These are phyloP conservation scores for Lanius collurio DNA, from an alignment of 2,113 vertebrate genomes.

Conservation along the genomic window DNA sequence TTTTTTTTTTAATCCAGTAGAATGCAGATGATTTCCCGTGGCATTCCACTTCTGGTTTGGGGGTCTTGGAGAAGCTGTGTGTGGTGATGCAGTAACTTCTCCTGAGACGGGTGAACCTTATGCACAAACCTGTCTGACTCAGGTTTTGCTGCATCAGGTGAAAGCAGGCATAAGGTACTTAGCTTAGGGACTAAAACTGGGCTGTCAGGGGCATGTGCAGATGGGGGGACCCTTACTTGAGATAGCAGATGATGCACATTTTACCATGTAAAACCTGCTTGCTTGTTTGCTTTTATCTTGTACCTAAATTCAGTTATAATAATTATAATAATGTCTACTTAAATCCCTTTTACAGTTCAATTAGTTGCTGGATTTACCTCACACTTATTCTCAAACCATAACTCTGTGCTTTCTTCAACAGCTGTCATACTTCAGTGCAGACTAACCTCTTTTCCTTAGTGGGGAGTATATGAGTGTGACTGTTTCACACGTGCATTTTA, in stretches of 20 bases:
- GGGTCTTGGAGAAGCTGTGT: neutral
- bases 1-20: neutral
- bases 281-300: neutral
- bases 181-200: neutral
- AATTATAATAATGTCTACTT: neutral
- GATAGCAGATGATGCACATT: neutral
- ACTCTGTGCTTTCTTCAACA: neutral
- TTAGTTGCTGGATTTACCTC: neutral
- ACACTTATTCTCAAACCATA: neutral
- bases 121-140: neutral
- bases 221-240: neutral
- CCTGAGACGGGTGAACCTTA: accelerated
- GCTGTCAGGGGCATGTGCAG: neutral
- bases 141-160: neutral
- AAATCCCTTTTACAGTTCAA: neutral
- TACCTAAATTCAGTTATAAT: neutral
- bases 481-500: neutral
- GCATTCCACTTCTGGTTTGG: neutral
- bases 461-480: neutral
- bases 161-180: neutral
- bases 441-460: neutral
- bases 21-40: neutral
- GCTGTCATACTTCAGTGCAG: neutral
- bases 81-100: neutral
- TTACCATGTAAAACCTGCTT: neutral